A percentile compares a stretch with the other conserved stretches of the same genome.
Evolutionary conservation across 2,113 vertebrate species (phyloP).

Genomic region (Syrrhaptes paradoxus): DNA sequence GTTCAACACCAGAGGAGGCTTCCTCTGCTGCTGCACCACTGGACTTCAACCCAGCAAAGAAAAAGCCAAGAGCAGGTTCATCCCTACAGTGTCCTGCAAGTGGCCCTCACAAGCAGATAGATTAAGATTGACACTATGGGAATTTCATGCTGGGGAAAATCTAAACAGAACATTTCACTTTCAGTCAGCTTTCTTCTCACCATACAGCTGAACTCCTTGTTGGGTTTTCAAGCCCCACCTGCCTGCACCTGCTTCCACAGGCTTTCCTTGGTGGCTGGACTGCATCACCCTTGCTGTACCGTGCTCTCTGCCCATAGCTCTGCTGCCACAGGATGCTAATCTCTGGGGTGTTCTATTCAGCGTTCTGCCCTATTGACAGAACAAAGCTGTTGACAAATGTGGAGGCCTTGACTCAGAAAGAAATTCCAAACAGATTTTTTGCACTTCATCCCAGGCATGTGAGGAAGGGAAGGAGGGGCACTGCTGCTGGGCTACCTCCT

Average conservation of each 20-base stretch:
- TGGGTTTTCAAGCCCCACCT: background rate
- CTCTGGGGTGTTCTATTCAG: background rate
- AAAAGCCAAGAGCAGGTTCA: background rate
- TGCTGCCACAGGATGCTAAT: background rate
- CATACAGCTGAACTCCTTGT: background rate
- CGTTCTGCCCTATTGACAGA: background rate
- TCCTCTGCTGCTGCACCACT: background rate
- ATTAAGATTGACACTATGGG: background rate
- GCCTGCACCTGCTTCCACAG: background rate
- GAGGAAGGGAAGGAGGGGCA: background rate
- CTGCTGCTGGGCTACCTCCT: background rate
- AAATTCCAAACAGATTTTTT: slow-evolving; percentile 7
- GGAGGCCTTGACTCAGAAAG: background rate
- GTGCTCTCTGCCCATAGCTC: background rate
- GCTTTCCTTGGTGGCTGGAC: background rate
- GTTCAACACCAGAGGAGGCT: background rate
- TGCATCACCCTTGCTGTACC: accelerated
- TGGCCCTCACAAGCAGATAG: background rate
- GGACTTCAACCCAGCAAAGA: background rate
- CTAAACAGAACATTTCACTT: background rate
- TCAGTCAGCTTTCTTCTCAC: background rate
- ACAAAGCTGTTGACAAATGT: background rate
- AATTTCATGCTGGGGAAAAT: background rate
- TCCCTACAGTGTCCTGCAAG: background rate
- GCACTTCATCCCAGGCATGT: background rate